Base-by-base conservation (phyloP, 2,888 invertebrate species). In the Polylopha cassiicola region DNA sequence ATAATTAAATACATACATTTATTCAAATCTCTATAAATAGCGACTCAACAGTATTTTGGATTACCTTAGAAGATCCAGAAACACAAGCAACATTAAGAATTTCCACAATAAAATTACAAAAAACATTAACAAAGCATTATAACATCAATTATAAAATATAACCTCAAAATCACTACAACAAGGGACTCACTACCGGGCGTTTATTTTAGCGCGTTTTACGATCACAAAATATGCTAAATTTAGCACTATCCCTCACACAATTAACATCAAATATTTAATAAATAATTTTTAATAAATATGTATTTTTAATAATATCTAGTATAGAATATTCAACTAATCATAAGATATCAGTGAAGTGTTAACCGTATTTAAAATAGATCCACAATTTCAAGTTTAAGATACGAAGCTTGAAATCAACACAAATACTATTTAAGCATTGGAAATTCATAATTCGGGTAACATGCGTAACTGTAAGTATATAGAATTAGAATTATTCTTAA, bases 1-100 rank as follows among this genome's bases (percentile, higher is more conserved):
- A 11, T 15, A 34, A 44, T 71, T 75, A 76, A 75, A 62, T 75
- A 77, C 72, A 73, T 77, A 71, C 74, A 78, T 73, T 76, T 75
- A 76, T 63, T 73, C 53, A 51, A 53, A 50, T 67, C 68, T 62
- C 62, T 70, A 66, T 61, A 55, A 65, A 50, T 46, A 37, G 46
- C 44, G 42, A 46, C 47, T 47, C 48, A 47, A 44, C 32, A 44
- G 26, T 41, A 63, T 62, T 72, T 73, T 73, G 64, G 59, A 58
- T 54, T 62, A 67, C 68, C 53, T n/a, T 3, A 22, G 31, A 34
- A 33, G 11, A 11, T 14, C 5, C 8, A 11, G 28, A 60, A 62
- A 54, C 56, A 58, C 52, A 65, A 67, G 55, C 51, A n/a, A 37
- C 8, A 23, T 23, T 29, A n/a, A n/a, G n/a, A 15, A 31, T 26